Conservation (phyloP, 2,113 vertebrate species). For the Himantopus leucocephalus region DNA sequence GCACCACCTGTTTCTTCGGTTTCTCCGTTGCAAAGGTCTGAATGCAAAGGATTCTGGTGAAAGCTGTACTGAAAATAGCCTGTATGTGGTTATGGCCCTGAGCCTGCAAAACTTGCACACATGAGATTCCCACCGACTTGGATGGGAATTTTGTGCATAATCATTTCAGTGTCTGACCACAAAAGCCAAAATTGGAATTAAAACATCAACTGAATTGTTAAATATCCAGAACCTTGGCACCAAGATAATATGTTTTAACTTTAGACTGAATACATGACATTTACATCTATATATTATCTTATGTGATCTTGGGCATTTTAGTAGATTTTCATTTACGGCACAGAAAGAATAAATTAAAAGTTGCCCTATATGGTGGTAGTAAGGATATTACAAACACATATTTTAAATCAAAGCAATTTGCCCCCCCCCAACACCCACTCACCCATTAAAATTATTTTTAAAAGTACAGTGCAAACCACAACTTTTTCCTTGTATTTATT, state of each 20-base stretch:
- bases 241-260: slow-evolving; percentile 22
- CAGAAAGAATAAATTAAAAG: slow-evolving; percentile 32
- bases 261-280: not conserved
- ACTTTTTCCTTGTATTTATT: not conserved
- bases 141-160: slow-evolving; percentile 47
- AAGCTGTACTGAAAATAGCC: not conserved
- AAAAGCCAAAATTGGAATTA: slow-evolving; percentile 63
- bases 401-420: slow-evolving; percentile 12
- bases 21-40: not conserved
- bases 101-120: slow-evolving; percentile 22
- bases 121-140: slow-evolving; percentile 28
- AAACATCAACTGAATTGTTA: slow-evolving; percentile 42
- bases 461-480: slow-evolving; percentile 18
- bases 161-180: slow-evolving; percentile 48
- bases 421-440: not conserved
- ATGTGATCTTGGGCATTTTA: not conserved
- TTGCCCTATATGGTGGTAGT: not conserved
- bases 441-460: slow-evolving; percentile 13
- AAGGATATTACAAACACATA: slow-evolving; percentile 1
- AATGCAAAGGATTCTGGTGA: not conserved
- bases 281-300: not conserved
- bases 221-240: slow-evolving; percentile 53
- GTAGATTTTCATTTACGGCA: slow-evolving; percentile 33
- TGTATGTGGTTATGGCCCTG: not conserved
- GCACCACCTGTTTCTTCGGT: not conserved